Evolutionary conservation across 2,113 vertebrate species (phyloP), one percentile per base, ranked within the genome.

Genomic region (Tiliqua scincoides): DNA sequence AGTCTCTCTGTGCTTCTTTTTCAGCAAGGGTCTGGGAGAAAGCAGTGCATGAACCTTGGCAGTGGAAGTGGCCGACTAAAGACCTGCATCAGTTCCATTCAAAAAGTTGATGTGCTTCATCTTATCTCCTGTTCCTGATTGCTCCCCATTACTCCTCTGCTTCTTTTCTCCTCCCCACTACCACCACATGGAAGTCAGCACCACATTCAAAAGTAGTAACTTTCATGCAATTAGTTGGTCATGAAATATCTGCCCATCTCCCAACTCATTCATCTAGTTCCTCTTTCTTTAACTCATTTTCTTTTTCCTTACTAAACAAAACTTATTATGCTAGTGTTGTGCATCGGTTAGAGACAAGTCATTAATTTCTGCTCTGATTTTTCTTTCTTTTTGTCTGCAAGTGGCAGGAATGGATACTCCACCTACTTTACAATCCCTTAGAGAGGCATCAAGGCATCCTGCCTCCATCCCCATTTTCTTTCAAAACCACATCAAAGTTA

Each of bases 41-140:
- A 95, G 96, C 96, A 96, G 96, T 95, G 93, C 37, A 95, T 91
- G 94, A 95, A 93, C 87, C 95, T 94, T 91, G 94, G 95, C 95
- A 96, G 96, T 96, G 94, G 95, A 95, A 94, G 74, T 94, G 96
- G 95, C 91, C 94, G 43, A 77, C 63, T 30, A 35, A 43, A 43
- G 37, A 78, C 59, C 54, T n/a, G 37, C 37, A 85, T 37, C 52
- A 79, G 75, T 17, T 40, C 25, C 23, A 30, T n/a, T n/a, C 2
- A 83, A 43, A 18, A 27, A 48, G 59, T 3, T 35, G n/a, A 9
- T 62, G 30, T 6, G 73, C 68, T 15, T 40, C 54, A 20, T 37
- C 5, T 9, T 30, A 3, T 73, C 52, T 54, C 63, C 52, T 78
- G 10, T 57, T 15, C 52, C 62, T 59, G 48, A 68, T 62, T 43